Evolutionary conservation across 1,140 invertebrate species (phyloP), one percentile per base, ranked within the genome.

Genomic region (Lysiphlebus fabarum): DNA sequence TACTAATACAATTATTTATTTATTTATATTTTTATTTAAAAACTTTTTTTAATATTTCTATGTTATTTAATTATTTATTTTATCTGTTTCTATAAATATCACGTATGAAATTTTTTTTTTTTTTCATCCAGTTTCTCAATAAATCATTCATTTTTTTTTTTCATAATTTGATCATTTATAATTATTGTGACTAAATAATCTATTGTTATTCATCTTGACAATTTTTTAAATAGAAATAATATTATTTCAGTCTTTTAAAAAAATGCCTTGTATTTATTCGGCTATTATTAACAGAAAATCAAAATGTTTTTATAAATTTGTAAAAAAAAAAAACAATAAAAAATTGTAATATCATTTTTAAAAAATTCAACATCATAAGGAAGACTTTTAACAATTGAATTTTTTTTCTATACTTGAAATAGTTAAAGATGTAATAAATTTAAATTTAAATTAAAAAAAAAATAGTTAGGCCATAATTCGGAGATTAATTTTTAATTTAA

Each of bases 191-290:
- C 47, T 48, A 11, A 12, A 38, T 48, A 14, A 14, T 9, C 7
- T 9, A 9, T 9, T 45, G 10, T 56, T n/a, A 12, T n/a, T 41
- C 5, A 1, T 40, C 2, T 42, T 53, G 9, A 38, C 34, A 51
- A 38, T 59, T 53, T 41, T 40, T 43, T n/a, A 37, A 53, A 58
- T 45, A 62, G 56, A 62, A 62, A 45, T 41, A 58, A 58, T 62
- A 62, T 54, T 42, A 43, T 56, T 58, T 62, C 60, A 62, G 60
- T 62, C 60, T 62, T 62, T 54, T 40, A 34, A 58, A 40, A 57
- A 38, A 51, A 34, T 54, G 17, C 17, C 17, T 26, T 26, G 17
- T 26, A n/a, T 56, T 50, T 56, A 38, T 17, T n/a, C 40, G 43
- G 41, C 40, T 41, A 48, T 44, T 42, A 51, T 45, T 53, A 37